Evolutionary conservation across 2,888 invertebrate genomes (phyloP), one percentile per base, ranked within the genome.

Genomic region (Rhingia rostrata): DNA sequence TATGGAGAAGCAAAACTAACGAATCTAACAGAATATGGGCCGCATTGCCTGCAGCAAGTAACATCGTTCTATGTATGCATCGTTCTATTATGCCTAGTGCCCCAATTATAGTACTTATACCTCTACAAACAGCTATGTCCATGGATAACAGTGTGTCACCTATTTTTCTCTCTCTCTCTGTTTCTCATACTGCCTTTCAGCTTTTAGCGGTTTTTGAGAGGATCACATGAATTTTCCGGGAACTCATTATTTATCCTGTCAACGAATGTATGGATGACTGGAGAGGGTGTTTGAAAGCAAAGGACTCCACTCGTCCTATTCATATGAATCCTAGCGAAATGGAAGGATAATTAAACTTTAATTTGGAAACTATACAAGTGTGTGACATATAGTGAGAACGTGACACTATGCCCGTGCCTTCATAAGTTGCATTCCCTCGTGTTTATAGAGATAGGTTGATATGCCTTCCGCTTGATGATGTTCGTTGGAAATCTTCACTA

Each of bases 181-280:
- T 39, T 67, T 37, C 74, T 22, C 6, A 12, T 35, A 53, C 47
- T 35, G 10, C 12, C 9, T 14, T 30, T 32, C 49, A 56, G 78
- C 78, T 83, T 43, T 64, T 67, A 69, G 83, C 78, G 73, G 73
- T 78, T 74, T 78, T 78, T 78, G 58, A 69, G 79, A 70, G 84
- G 80, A 80, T 84, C 75, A 66, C 66, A 84, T 84, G 80, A 79
- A 84, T 84, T 84, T 79, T 79, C 84, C 84, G 63, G 79, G 80
- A 84, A 84, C 84, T 79, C 84, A 84, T 84, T 84, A 84, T 79
- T 84, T 84, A 84, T 84, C 84, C 84, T 84, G 84, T 84, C 84
- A 80, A 74, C 80, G 84, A 80, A 84, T 74, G 45, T 80, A 84
- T 84, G 74, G 84, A 84, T 84, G 84, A 80, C 74, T 84, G 75